Evolutionary conservation across 2,888 invertebrate species (phyloP), one percentile per base, ranked within the genome.

Genomic region (Agonopterix heracliana): DNA sequence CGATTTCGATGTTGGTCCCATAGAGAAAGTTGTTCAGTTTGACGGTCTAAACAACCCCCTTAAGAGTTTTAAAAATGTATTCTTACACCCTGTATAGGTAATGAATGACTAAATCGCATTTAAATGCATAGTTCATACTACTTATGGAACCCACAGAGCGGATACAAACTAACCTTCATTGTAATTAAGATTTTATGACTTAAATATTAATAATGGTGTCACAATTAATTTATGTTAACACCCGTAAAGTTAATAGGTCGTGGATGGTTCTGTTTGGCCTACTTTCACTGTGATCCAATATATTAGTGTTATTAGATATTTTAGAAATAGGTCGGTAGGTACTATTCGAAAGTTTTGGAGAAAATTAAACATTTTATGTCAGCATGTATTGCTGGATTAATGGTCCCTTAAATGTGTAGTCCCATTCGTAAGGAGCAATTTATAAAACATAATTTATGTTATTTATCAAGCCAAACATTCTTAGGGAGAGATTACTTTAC

Each of bases 251-350:
- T 48, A 61, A 66, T 64, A 65, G 60, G 64, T 64, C 60, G 51
- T 58, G 53, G 57, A 63, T 65, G 59, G 60, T 5, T 67, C 57
- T 57, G 56, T 51, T 38, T 72, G 69, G 68, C 78, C 77, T 67
- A 77, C 80, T 80, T 79, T 80, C 75, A 66, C 77, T 69, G 55
- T 56, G 54, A 63, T 59, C 66, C 63, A 59, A 54, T 50, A 49
- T 42, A 44, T 52, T 48, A 42, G 10, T 42, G 42, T 42, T 42
- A 42, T n/a, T 35, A 45, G 9, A n/a, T 34, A 45, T 44, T 38
- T 50, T 26, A 26, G 26, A 26, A 26, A 26, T 26, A 26, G 26
- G 26, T 26, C 5, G 26, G 26, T 26, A 7, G 26, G 14, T 26
- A 26, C 26, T 26, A 26, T 26, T 66, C 46, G 64, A 69, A 66